These are phyloP conservation scores for Ascaphus truei DNA, from an alignment of 2,113 vertebrate species.

Conservation along the genomic window DNA sequence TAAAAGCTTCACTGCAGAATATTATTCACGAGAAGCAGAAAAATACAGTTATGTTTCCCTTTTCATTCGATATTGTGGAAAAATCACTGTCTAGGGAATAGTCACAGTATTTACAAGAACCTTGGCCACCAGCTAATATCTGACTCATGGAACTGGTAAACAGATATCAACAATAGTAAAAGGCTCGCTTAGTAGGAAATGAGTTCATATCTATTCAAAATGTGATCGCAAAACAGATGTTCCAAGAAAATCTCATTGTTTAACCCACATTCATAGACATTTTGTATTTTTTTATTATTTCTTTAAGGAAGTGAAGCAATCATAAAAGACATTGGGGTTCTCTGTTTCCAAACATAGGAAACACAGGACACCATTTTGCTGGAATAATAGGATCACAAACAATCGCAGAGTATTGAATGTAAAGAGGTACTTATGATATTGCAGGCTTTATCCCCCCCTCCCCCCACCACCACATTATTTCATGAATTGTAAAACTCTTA, in stretches of 20 bases:
- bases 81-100: conserved; percentile 57
- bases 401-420: conserved; percentile 50
- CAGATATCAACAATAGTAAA: conserved; percentile 77
- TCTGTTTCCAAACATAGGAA: conserved; percentile 58
- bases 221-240: conserved; percentile 83
- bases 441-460: background rate
- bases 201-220: conserved; percentile 83
- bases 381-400: conserved; percentile 42
- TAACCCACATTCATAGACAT: conserved; percentile 59
- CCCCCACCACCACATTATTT: background rate
- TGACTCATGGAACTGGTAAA: conserved; percentile 73
- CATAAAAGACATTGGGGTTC: conserved; percentile 53
- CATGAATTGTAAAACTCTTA: too few species aligned
- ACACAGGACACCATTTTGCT: conserved; percentile 43
- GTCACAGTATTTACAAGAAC: conserved; percentile 62
- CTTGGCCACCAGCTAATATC: conserved; percentile 70
- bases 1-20: conserved; percentile 41
- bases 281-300: conserved; percentile 66
- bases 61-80: conserved; percentile 58
- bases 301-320: conserved; percentile 75
- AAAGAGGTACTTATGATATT: conserved; percentile 38
- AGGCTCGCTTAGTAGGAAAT: conserved; percentile 74
- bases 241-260: conserved; percentile 77
- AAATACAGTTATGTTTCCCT: conserved; percentile 52
- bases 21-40: conserved; percentile 50